Evolutionary conservation across 2,888 invertebrate species (phyloP).

Genomic region (Brachynemurus nebulosus): DNA sequence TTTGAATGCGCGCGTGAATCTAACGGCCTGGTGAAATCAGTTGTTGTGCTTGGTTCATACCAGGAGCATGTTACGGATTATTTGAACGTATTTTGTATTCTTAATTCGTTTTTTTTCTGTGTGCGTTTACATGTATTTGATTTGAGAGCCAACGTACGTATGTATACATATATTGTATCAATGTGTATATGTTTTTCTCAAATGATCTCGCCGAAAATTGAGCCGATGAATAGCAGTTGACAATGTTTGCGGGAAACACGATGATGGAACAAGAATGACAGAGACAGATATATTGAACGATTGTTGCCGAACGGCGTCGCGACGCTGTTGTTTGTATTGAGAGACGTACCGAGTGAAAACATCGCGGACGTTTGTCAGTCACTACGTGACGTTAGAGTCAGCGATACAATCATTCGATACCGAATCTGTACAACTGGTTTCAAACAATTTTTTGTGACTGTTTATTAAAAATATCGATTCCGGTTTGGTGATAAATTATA

Average conservation of each 20-base stretch:
- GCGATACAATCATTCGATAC: too few species aligned
- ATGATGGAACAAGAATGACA: conserved; percentile 14
- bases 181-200: too few species aligned
- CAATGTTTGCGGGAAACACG: conserved; percentile 24
- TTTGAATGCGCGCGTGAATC: conserved; percentile 2
- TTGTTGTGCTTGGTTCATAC: conserved; percentile 2
- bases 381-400: conserved; percentile 22
- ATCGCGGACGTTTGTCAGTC: conserved; percentile 27
- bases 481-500: too few species aligned
- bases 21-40: not conserved
- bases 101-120: too few species aligned
- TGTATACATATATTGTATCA: too few species aligned
- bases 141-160: too few species aligned
- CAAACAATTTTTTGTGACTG: too few species aligned
- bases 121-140: too few species aligned
- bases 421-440: too few species aligned
- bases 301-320: conserved; percentile 24
- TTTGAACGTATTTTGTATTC: too few species aligned
- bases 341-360: conserved; percentile 4
- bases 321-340: too few species aligned
- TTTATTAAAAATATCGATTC: too few species aligned
- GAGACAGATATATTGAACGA: conserved; percentile 14
- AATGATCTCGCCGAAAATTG: not conserved
- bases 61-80: not conserved
- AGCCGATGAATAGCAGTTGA: conserved; percentile 30